Evolutionary conservation across 2,113 vertebrate species (phyloP).

Genomic region (Reinhardtius hippoglossoides): DNA sequence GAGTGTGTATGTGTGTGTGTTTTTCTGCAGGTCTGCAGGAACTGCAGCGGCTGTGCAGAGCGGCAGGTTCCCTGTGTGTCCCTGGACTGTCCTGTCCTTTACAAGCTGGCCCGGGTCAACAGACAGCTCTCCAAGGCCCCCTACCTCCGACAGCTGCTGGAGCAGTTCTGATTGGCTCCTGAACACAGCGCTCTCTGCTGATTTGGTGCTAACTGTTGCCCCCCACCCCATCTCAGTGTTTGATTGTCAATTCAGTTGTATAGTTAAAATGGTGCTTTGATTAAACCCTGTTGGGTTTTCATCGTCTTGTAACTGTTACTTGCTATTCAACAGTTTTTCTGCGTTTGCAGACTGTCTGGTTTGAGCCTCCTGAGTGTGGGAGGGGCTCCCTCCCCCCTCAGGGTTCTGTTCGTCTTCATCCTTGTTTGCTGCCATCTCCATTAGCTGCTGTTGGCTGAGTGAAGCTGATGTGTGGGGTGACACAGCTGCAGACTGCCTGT

Average conservation of each 20-base stretch:
- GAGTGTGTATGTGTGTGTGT: constrained; percentile 18
- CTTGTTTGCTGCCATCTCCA: constrained; percentile 49
- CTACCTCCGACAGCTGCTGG: constrained; percentile 94
- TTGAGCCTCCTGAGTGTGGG: constrained; percentile 14
- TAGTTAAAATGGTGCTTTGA: constrained; percentile 68
- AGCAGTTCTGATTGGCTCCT: constrained; percentile 89
- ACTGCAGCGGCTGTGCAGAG: constrained; percentile 90
- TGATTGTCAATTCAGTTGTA: constrained; percentile 43
- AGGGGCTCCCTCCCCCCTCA: neutral
- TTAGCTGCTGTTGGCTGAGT: constrained; percentile 48
- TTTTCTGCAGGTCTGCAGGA: constrained; percentile 89
- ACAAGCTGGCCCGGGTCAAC: constrained; percentile 91
- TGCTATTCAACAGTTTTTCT: constrained; percentile 33
- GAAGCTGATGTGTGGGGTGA: constrained; percentile 18
- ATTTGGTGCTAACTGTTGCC: constrained; percentile 73
- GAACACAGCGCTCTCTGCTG: constrained; percentile 1
- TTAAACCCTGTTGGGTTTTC: constrained; percentile 54
- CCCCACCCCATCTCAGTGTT: constrained; percentile 34
- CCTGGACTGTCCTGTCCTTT: constrained; percentile 94
- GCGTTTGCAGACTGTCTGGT: constrained; percentile 22
- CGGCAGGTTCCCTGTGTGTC: constrained; percentile 91
- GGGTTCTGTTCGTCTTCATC: constrained; percentile 26
- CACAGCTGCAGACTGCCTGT: constrained; percentile 15
- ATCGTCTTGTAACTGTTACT: constrained; percentile 56
- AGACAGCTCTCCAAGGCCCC: constrained; percentile 93